Evolutionary conservation across 2,113 vertebrate genomes (phyloP).

Genomic region (Leucoraja erinaceus): DNA sequence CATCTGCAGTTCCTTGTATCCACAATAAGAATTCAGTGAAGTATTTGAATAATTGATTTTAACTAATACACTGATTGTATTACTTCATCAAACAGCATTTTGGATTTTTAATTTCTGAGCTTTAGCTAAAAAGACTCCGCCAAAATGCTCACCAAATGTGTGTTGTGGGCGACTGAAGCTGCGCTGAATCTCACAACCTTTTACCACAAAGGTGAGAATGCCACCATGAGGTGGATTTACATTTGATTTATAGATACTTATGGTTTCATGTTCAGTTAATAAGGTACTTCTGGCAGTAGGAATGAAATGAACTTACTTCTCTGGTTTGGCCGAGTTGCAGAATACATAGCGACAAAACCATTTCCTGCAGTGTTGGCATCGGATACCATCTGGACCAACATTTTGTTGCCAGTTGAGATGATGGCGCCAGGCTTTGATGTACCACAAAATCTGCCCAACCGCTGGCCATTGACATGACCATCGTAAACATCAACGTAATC

Average conservation of each 20-base stretch:
- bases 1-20: no score
- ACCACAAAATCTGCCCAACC: constrained; percentile 89
- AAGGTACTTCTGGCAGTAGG: background rate
- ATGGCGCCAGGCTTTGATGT: constrained; percentile 83
- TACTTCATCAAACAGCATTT: background rate
- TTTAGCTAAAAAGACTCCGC: background rate
- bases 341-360: constrained; percentile 86
- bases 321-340: constrained; percentile 78
- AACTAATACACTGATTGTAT: background rate
- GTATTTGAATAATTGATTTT: background rate
- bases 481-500: constrained; percentile 92
- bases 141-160: background rate
- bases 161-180: background rate
- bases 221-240: background rate
- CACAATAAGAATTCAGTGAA: background rate
- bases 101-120: background rate
- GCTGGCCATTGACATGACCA: constrained; percentile 72
- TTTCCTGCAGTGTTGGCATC: constrained; percentile 93
- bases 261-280: background rate
- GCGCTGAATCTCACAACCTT: background rate
- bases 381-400: constrained; percentile 92
- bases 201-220: background rate
- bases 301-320: constrained; percentile 67
- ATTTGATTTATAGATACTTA: background rate
- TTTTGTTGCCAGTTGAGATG: constrained; percentile 85